Percentiles rank a stretch among this genome's conserved stretches.
These are phyloP conservation scores for Neoarius graeffei DNA, from an alignment of 2,113 vertebrate genomes.

Conservation along the genomic window DNA sequence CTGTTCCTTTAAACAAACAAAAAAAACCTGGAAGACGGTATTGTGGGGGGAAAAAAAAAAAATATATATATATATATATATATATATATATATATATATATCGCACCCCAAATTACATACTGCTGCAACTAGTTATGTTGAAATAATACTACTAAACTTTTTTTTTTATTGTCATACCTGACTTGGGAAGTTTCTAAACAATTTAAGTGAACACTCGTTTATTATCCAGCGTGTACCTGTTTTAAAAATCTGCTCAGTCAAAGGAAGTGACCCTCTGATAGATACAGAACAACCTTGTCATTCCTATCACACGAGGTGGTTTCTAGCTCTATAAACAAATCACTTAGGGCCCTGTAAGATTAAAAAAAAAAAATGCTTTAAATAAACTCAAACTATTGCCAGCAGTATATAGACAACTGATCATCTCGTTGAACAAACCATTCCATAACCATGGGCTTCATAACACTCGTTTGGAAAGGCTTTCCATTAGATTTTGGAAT, in stretches of 20 bases:
- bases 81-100: too few species aligned
- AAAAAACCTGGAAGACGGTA: not conserved
- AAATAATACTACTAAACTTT: not conserved
- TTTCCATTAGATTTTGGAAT: not conserved
- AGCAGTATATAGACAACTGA: not conserved
- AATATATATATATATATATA: too few species aligned
- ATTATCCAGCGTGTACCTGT: not conserved
- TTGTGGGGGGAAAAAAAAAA: not conserved
- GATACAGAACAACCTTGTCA: not conserved
- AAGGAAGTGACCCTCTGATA: not conserved
- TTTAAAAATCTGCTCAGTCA: not conserved
- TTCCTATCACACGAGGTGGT: not conserved
- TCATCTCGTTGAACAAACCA: not conserved
- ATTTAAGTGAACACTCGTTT: not conserved
- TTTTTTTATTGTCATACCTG: not conserved
- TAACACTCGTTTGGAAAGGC: not conserved
- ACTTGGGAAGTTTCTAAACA: not conserved
- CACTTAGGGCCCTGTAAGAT: not conserved
- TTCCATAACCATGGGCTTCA: not conserved
- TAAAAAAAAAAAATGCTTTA: not conserved
- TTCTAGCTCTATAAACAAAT: not conserved
- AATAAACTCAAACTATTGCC: not conserved
- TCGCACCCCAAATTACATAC: not conserved
- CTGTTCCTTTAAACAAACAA: too few species aligned
- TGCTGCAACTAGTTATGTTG: not conserved